Percentiles rank a stretch among this genome's conserved stretches.
Evolutionary conservation across 2,797 vertebrate species (phyloP).

Genomic region (Scyliorhinus canicula): DNA sequence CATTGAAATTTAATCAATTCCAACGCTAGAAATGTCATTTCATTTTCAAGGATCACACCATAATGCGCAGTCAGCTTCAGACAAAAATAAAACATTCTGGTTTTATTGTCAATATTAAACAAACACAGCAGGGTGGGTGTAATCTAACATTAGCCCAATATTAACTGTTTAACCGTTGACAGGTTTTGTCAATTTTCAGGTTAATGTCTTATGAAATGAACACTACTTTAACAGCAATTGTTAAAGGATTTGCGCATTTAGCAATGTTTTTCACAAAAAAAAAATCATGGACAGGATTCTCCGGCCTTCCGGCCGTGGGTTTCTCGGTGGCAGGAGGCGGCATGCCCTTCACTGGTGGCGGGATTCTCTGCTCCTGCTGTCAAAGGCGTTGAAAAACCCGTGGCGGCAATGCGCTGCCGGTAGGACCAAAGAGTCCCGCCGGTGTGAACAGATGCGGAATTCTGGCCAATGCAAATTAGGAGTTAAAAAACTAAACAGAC

Average conservation of each 20-base stretch:
- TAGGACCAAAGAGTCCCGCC: too few relatives aligned
- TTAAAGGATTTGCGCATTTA: background rate
- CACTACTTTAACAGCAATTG: background rate
- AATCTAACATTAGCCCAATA: background rate
- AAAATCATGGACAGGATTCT: too few relatives aligned
- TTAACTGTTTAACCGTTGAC: background rate
- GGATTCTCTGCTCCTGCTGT: too few relatives aligned
- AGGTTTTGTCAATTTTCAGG: background rate
- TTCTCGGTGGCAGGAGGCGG: too few relatives aligned
- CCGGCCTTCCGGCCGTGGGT: too few relatives aligned
- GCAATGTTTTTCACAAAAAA: background rate
- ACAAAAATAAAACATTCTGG: background rate
- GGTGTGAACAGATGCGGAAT: too few relatives aligned
- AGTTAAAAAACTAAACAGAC: background rate
- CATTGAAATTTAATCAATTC: background rate
- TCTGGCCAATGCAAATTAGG: background rate
- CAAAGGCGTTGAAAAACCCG: too few relatives aligned
- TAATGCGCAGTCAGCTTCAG: background rate
- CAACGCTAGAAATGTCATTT: background rate
- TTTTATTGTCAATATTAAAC: background rate
- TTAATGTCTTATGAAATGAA: background rate
- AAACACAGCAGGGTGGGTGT: background rate
- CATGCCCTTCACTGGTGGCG: too few relatives aligned
- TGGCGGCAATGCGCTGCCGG: too few relatives aligned
- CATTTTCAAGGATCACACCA: slow-evolving; percentile 3